Conservation (phyloP, 2,888 invertebrate genomes). For the Cataglyphis livida region DNA sequence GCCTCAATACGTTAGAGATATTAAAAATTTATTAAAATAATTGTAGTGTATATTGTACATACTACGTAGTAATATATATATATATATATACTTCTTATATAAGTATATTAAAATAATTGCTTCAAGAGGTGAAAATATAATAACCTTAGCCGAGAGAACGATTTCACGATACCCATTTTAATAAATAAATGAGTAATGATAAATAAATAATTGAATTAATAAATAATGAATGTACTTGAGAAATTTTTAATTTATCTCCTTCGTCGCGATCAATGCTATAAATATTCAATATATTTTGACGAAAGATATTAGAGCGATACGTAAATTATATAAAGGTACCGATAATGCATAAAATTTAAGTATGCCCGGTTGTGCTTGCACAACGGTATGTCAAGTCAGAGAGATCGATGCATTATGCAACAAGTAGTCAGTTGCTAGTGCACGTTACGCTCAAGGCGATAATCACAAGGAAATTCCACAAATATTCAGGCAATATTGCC, state of each 20-base stretch:
- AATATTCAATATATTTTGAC: background rate
- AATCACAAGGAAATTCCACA: slow-evolving; percentile 23
- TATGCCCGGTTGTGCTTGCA: background rate
- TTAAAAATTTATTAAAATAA: background rate
- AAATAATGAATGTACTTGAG: background rate
- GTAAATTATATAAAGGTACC: background rate
- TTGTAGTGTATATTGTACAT: too few relatives aligned
- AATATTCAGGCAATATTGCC: slow-evolving; percentile 16
- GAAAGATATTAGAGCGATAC: background rate
- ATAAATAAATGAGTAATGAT: background rate
- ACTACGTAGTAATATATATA: too few relatives aligned
- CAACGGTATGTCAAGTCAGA: slow-evolving; percentile 44
- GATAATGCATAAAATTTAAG: background rate
- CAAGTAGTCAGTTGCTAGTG: slow-evolving; percentile 70
- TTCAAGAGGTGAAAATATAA: background rate
- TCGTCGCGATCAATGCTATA: background rate
- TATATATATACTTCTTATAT: too few relatives aligned
- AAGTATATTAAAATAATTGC: background rate
- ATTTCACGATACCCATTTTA: too few relatives aligned
- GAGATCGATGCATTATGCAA: slow-evolving; percentile 76
- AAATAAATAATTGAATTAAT: too few relatives aligned
- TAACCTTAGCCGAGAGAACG: too few relatives aligned
- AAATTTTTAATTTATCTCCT: background rate
- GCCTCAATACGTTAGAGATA: background rate
- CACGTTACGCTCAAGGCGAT: slow-evolving; percentile 7